Evolutionary conservation across 2,888 invertebrate genomes (phyloP), one percentile per base, ranked within the genome.

Genomic region (Nasonia oneida): DNA sequence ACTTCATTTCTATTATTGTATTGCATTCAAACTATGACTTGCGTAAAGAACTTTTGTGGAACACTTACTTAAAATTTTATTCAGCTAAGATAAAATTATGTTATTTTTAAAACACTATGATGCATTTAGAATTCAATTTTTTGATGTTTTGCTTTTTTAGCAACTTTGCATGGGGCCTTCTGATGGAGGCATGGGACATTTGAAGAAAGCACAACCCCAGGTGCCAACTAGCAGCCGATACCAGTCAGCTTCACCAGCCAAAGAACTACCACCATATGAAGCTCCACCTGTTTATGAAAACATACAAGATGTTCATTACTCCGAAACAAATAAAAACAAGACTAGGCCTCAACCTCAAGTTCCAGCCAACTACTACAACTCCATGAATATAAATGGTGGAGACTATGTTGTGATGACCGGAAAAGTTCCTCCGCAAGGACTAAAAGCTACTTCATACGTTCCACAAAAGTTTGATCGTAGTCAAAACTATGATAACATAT

Each of bases 391-490:
- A 29, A 97, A 97, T 92, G 96, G 96, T 87, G 92, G 92, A 42
- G 97, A 97, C 91, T 97, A 97, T 93, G 97, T 97, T 39, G 96
- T 97, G 90, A 97, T 97, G 97, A 97, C 97, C 18, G 97, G 97
- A n/a, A 96, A 93, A 90, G 89, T 91, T n/a, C 89, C 90, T 74
- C 75, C 83, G n/a, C 90, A 89, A 76, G 89, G 87, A 53, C 92
- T 90, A 83, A 90, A 90, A n/a, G 86, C 83, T 92, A 42, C 77
- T 67, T 87, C 90, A 0, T 91, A 89, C 53, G 87, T 89, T 0
- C 89, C 91, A 83, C 89, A 89, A 83, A 91, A 90, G 74, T 85
- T 89, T 61, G 88, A 89, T 64, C 89, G 92, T 15, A 89, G 90
- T 5, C 93, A 92, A 29, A 93, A 92, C 81, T 93, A 92, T 78